phyloP scores from a whole-genome alignment of 2,888 invertebrate species.

The Parascotia fuliginaria region DNA sequence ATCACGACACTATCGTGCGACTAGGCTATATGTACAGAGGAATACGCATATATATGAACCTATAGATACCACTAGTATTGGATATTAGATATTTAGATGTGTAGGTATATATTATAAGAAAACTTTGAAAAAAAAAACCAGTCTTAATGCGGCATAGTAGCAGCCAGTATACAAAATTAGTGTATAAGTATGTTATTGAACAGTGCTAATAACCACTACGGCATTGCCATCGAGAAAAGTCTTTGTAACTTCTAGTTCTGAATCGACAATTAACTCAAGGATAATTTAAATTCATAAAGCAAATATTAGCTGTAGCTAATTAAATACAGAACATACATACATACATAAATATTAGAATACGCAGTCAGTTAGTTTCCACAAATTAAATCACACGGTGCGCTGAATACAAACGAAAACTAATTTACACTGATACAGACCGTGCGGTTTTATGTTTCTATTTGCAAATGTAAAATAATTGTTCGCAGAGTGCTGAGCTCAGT shows the following conservation, averaged over 20 bases:
- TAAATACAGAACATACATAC: background rate
- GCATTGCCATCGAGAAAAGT: too few relatives aligned
- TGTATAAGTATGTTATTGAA: too few relatives aligned
- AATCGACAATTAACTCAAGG: background rate
- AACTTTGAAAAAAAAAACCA: too few relatives aligned
- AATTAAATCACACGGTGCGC: conserved; percentile 22
- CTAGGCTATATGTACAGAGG: conserved; percentile 22
- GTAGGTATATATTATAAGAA: too few relatives aligned
- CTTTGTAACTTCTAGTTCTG: too few relatives aligned
- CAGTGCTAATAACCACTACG: too few relatives aligned
- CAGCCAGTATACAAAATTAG: too few relatives aligned
- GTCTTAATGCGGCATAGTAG: too few relatives aligned
- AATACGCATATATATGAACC: too few relatives aligned
- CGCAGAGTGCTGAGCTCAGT: conserved; percentile 13
- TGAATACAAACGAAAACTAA: conserved; percentile 21
- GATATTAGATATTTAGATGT: too few relatives aligned
- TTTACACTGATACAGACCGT: conserved; percentile 25
- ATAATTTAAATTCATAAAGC: background rate
- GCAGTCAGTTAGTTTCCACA: conserved; percentile 3
- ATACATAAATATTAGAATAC: background rate
- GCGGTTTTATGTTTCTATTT: conserved; percentile 20
- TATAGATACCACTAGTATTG: too few relatives aligned
- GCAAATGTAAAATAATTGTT: conserved; percentile 27
- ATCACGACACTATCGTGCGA: conserved; percentile 24
- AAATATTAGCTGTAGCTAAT: too few relatives aligned